Conservation (phyloP, 2,113 vertebrate genomes). For the Marmota flaviventris region DNA sequence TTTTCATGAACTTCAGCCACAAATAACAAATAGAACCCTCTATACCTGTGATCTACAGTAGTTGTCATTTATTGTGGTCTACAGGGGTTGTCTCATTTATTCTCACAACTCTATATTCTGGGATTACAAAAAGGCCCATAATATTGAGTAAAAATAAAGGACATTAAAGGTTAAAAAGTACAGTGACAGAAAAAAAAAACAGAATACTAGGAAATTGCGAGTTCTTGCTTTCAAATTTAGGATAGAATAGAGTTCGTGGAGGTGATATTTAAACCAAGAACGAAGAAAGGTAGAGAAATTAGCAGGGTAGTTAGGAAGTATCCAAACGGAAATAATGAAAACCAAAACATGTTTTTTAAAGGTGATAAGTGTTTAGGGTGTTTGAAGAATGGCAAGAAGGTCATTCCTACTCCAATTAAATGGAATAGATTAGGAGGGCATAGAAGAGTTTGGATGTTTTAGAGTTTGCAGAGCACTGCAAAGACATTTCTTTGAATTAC, state of each 20-base stretch:
- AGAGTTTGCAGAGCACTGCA: background rate
- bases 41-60: background rate
- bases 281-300: rapidly evolving
- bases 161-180: background rate
- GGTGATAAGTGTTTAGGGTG: background rate
- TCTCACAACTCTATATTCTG: background rate
- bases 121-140: background rate
- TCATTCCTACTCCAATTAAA: background rate
- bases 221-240: background rate
- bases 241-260: background rate
- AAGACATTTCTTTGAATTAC: background rate
- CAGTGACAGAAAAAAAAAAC: background rate
- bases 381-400: background rate
- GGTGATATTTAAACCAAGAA: background rate
- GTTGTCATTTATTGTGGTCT: no score
- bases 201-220: background rate
- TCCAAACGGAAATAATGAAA: background rate
- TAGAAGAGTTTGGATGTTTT: background rate
- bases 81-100: no score
- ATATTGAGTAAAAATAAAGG: background rate
- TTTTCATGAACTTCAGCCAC: background rate
- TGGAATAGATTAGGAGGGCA: background rate
- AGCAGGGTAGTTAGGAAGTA: rapidly evolving
- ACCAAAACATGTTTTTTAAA: background rate
- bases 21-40: background rate